phyloP scores from a whole-genome alignment of 2,797 vertebrate genomes.

The Enteromius fasciolatus region DNA sequence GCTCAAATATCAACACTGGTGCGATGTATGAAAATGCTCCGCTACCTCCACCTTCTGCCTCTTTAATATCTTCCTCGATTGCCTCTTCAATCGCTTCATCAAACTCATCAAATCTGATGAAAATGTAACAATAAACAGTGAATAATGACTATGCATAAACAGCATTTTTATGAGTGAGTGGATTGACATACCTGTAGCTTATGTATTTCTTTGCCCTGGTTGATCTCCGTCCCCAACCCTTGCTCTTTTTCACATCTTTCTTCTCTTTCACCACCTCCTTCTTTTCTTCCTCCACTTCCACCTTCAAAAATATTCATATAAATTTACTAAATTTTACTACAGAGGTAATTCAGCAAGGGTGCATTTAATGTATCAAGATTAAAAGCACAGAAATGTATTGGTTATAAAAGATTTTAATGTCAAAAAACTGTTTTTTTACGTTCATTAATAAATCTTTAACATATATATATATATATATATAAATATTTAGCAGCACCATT shows the following conservation, averaged over 20 bases:
- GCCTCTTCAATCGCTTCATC: slow-evolving; percentile 99
- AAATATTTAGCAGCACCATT: not conserved
- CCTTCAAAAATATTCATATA: slow-evolving; percentile 59
- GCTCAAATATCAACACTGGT: not conserved
- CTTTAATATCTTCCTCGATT: slow-evolving; percentile 97
- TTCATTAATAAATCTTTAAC: not conserved
- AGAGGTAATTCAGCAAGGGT: not conserved
- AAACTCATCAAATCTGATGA: slow-evolving; percentile 93
- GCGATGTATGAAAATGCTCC: not conserved
- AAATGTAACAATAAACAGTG: not conserved
- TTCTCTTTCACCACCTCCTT: slow-evolving; percentile 79
- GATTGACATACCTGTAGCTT: slow-evolving; percentile 80
- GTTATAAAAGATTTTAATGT: not conserved
- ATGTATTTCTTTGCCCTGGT: slow-evolving; percentile 92
- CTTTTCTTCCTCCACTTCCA: slow-evolving; percentile 70
- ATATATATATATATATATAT: too few species aligned
- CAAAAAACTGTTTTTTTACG: not conserved
- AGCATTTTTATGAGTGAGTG: too few species aligned
- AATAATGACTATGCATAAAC: not conserved
- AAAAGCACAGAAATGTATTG: not conserved
- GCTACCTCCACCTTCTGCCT: slow-evolving; percentile 94
- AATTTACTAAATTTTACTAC: not conserved
- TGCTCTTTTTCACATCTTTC: slow-evolving; percentile 87
- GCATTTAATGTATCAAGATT: not conserved
- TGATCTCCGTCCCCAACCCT: slow-evolving; percentile 90